These are phyloP conservation scores for Nudaria mundana DNA, from an alignment of 2,888 invertebrate species.

Conservation along the genomic window DNA sequence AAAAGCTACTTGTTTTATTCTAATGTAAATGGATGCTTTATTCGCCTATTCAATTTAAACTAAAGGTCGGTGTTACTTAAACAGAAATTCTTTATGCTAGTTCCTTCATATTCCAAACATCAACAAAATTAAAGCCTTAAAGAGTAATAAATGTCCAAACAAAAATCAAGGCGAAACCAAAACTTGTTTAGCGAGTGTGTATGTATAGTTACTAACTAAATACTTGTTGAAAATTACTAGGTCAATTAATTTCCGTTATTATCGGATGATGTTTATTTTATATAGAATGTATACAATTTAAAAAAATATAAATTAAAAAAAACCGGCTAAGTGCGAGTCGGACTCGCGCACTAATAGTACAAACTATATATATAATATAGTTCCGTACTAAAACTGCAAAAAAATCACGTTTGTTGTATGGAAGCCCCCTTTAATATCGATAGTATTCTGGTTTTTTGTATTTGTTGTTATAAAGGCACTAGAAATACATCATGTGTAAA, in stretches of 20 bases:
- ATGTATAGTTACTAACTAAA: constrained; percentile 30
- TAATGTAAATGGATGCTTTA: no score
- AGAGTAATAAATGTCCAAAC: constrained; percentile 12
- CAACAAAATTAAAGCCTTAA: constrained; percentile 2
- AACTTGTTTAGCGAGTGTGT: constrained; percentile 42
- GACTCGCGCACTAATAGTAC: neutral
- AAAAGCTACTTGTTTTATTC: no score
- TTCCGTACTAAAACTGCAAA: no score
- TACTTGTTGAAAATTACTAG: constrained; percentile 53
- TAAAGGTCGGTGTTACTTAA: no score
- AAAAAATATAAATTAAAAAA: constrained; percentile 6
- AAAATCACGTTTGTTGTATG: no score
- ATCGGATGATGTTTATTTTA: constrained; percentile 32
- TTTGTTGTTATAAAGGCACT: no score
- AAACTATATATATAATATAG: no score
- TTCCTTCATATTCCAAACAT: neutral
- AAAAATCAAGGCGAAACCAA: constrained; percentile 36
- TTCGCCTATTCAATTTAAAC: no score
- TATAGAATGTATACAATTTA: neutral
- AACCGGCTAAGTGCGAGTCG: no score
- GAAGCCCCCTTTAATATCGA: no score
- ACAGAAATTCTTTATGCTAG: constrained; percentile 10
- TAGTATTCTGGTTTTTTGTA: no score
- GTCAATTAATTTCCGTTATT: constrained; percentile 58
- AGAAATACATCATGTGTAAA: no score